Evolutionary conservation across 2,797 vertebrate species (phyloP).

Genomic region (Sebastes hopkinsi): DNA sequence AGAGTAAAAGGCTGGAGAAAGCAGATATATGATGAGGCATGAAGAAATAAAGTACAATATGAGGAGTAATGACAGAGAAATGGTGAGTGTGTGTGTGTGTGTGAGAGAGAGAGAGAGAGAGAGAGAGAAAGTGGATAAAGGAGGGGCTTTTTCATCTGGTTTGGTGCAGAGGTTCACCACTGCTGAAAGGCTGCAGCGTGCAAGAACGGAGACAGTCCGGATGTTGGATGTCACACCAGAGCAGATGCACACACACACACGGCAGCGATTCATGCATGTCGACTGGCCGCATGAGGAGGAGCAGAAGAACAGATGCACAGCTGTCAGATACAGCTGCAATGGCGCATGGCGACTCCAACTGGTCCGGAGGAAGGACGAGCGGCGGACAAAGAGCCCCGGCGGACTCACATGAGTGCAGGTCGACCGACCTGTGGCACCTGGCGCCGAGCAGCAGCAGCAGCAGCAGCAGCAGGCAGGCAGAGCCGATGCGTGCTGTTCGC

Average conservation of each 20-base stretch:
- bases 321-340: slow-evolving; percentile 54
- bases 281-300: slow-evolving; percentile 28
- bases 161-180: slow-evolving; percentile 74
- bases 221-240: slow-evolving; percentile 22
- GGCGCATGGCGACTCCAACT: slow-evolving; percentile 31
- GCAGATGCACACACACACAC: background rate
- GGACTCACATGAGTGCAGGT: slow-evolving; percentile 6
- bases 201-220: slow-evolving; percentile 15
- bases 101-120: background rate
- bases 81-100: background rate
- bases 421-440: slow-evolving; percentile 55
- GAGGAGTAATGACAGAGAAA: background rate
- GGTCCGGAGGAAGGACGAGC: slow-evolving; percentile 11
- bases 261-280: slow-evolving; percentile 34
- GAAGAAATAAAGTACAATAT: background rate
- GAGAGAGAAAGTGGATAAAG: slow-evolving; percentile 19
- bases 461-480: background rate
- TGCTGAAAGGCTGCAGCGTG: slow-evolving; percentile 61
- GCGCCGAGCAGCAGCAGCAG: slow-evolving; percentile 11
- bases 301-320: slow-evolving; percentile 49
- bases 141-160: slow-evolving; percentile 59
- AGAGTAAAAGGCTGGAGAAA: background rate
- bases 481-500: slow-evolving; percentile 6
- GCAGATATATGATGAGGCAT: background rate
- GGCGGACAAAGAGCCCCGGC: background rate